Conservation (phyloP, 2,888 invertebrate genomes). For the Gortyna flavago region DNA sequence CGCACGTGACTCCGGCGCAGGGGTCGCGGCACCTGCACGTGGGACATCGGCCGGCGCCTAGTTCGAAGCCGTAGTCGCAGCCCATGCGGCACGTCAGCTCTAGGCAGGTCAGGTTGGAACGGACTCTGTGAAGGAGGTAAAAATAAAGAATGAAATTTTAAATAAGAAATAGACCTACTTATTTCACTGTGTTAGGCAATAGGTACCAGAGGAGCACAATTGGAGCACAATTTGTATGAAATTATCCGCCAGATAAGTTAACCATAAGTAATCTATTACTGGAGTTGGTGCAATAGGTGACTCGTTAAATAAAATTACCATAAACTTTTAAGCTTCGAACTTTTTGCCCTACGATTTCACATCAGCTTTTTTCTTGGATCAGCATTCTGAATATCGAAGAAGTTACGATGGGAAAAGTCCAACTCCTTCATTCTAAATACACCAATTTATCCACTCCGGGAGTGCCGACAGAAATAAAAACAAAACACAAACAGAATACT, state of each 20-base stretch:
- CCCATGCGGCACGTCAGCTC: constrained; percentile 95
- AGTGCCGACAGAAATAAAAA: too few species aligned
- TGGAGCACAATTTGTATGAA: neutral
- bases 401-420: neutral
- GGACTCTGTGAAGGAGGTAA: constrained; percentile 79
- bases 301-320: neutral
- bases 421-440: neutral
- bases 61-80: constrained; percentile 95
- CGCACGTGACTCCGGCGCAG: constrained; percentile 92
- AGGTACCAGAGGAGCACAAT: neutral
- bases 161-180: neutral
- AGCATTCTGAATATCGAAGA: neutral
- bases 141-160: neutral
- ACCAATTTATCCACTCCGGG: too few species aligned
- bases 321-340: neutral
- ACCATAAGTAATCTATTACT: too few species aligned
- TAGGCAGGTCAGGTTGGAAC: constrained; percentile 91
- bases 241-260: neutral
- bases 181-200: neutral
- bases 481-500: too few species aligned
- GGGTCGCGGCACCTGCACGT: constrained; percentile 95
- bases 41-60: constrained; percentile 93
- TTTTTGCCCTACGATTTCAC: neutral
- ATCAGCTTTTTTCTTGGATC: neutral
- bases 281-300: neutral